A percentile compares a stretch with the other conserved stretches of the same genome.
These are phyloP conservation scores for Pogonocherus hispidulus DNA, from an alignment of 2,888 invertebrate species.

Conservation along the genomic window DNA sequence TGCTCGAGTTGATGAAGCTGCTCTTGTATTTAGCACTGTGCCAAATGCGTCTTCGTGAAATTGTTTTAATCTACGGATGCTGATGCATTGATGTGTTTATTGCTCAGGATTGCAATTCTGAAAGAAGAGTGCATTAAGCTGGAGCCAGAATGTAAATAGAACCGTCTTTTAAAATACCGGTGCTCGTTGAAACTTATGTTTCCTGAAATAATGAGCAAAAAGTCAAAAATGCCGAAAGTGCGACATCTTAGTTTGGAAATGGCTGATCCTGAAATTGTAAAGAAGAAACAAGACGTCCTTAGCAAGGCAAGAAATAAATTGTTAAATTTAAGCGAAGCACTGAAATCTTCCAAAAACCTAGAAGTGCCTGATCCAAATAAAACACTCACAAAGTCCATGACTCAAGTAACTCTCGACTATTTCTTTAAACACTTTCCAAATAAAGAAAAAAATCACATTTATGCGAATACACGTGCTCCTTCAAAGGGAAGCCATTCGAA, in stretches of 20 bases:
- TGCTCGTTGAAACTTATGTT: neutral
- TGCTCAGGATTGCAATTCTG: conserved; percentile 14
- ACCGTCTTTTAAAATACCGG: conserved; percentile 8
- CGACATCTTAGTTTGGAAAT: conserved; percentile 66
- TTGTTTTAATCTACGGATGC: conserved; percentile 11
- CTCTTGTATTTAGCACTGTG: neutral
- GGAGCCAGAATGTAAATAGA: conserved; percentile 25
- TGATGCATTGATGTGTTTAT: conserved; percentile 28
- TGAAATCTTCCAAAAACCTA: conserved; percentile 67
- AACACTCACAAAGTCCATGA: conserved; percentile 63
- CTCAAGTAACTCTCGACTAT: conserved; percentile 69
- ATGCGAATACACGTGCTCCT: conserved; percentile 50
- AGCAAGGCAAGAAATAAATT: conserved; percentile 64
- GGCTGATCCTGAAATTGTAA: neutral
- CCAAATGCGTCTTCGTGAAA: neutral
- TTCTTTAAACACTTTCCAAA: conserved; percentile 67
- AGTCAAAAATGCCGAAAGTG: conserved; percentile 67
- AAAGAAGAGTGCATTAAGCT: conserved; percentile 9
- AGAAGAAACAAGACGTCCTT: conserved; percentile 68
- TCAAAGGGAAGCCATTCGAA: conserved; percentile 42
- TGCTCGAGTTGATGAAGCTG: neutral
- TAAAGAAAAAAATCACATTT: conserved; percentile 64
- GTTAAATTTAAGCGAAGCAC: conserved; percentile 64
- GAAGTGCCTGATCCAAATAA: conserved; percentile 56
- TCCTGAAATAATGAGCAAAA: conserved; percentile 50